Evolutionary conservation across 2,113 vertebrate species (phyloP).

Genomic region (Myotis yumanensis): DNA sequence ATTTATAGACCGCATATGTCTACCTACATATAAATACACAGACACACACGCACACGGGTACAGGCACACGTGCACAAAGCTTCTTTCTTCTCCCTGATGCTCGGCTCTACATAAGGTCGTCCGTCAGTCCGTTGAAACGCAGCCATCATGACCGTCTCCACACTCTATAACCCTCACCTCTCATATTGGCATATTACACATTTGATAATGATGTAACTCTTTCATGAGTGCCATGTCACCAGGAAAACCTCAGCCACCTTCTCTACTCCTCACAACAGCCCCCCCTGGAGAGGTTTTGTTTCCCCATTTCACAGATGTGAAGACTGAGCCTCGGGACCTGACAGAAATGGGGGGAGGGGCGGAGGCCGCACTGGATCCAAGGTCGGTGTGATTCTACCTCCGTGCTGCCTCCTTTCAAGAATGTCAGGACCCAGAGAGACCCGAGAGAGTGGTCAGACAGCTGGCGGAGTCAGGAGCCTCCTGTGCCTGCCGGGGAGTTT

Average conservation of each 20-base stretch:
- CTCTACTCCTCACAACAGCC: background rate
- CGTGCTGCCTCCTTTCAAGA: background rate
- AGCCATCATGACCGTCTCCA: too few species aligned
- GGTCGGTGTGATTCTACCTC: background rate
- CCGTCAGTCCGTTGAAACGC: background rate
- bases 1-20: background rate
- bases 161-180: accelerated
- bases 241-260: background rate
- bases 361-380: background rate
- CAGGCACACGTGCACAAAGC: background rate
- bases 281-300: too few species aligned
- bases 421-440: background rate
- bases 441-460: background rate
- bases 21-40: background rate
- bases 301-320: background rate
- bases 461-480: background rate
- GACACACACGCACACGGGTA: background rate
- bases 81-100: background rate
- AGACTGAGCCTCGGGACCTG: background rate
- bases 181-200: background rate
- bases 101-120: background rate
- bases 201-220: background rate
- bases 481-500: background rate
- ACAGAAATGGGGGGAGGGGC: accelerated
- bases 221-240: background rate